These are phyloP conservation scores for Tineola bisselliella DNA, from an alignment of 2,888 invertebrate species.

Conservation along the genomic window DNA sequence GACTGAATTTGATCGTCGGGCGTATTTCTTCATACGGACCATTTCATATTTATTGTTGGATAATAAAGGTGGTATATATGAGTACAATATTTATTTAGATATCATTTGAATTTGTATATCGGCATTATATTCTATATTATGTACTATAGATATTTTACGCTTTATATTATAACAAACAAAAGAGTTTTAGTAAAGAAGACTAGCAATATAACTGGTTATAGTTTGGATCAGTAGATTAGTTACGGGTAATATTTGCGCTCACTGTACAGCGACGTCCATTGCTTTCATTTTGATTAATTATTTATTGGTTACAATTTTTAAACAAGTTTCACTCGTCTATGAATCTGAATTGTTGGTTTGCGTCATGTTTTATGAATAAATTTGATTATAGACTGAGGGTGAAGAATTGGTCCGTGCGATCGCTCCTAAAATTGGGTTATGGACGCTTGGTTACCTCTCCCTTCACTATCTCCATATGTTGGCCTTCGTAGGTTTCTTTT, in stretches of 20 bases:
- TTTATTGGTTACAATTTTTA: too few relatives aligned
- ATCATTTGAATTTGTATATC: too few relatives aligned
- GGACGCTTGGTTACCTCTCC: conserved; percentile 27
- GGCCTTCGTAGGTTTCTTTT: background rate
- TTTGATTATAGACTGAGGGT: conserved; percentile 20
- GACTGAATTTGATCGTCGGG: background rate
- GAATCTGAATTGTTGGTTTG: conserved; percentile 11
- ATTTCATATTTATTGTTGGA: background rate
- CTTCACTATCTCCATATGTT: conserved; percentile 16
- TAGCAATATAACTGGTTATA: too few relatives aligned
- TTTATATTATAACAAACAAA: too few relatives aligned
- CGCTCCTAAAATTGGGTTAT: conserved; percentile 47
- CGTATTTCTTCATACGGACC: background rate
- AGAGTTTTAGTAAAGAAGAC: too few relatives aligned
- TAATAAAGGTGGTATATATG: background rate
- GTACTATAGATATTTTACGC: too few relatives aligned
- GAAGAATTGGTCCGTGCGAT: conserved; percentile 31
- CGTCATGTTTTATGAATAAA: conserved; percentile 34
- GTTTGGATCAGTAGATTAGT: too few relatives aligned
- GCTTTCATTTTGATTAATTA: too few relatives aligned
- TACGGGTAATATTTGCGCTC: too few relatives aligned
- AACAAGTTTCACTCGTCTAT: background rate
- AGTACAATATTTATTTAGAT: too few relatives aligned
- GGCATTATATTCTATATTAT: too few relatives aligned
- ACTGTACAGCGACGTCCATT: too few relatives aligned